Evolutionary conservation across 2,113 vertebrate species (phyloP).

Genomic region (Oenanthe oenanthe): DNA sequence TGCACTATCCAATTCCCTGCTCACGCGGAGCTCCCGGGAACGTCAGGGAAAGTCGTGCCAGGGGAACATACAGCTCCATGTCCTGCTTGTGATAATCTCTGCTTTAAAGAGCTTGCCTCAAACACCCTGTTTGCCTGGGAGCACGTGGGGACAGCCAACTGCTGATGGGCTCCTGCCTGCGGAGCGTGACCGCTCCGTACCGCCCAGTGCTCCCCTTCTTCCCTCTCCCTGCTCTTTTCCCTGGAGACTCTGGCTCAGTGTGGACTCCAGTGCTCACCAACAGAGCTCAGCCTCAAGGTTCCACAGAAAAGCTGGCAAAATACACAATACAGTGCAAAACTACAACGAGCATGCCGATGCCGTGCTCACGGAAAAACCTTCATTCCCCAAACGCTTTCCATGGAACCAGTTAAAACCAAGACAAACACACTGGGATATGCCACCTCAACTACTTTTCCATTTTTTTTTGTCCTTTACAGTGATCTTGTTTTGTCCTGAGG

Average conservation of each 20-base stretch:
- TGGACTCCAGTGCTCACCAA: rapidly evolving
- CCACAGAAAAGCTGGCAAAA: slow-evolving; percentile 32
- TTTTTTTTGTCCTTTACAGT: background rate
- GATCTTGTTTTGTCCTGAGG: background rate
- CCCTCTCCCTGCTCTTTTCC: background rate
- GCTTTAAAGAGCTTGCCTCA: background rate
- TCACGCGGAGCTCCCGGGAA: background rate
- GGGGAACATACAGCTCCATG: background rate
- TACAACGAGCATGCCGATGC: background rate
- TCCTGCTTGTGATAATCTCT: slow-evolving; percentile 33
- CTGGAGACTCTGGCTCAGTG: background rate
- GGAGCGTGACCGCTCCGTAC: background rate
- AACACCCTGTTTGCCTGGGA: background rate
- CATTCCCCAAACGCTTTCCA: slow-evolving; percentile 9
- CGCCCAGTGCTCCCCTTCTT: background rate
- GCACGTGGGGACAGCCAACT: background rate
- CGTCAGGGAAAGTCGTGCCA: background rate
- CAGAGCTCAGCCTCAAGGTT: slow-evolving; percentile 4
- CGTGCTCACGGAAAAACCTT: background rate
- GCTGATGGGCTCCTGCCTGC: background rate
- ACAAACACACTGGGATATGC: background rate
- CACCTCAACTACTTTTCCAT: background rate
- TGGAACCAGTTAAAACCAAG: slow-evolving; percentile 8
- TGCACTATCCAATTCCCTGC: background rate
- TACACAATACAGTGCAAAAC: slow-evolving; percentile 71